Evolutionary conservation across 2,888 invertebrate species (phyloP).

Genomic region (Globia sparganii): DNA sequence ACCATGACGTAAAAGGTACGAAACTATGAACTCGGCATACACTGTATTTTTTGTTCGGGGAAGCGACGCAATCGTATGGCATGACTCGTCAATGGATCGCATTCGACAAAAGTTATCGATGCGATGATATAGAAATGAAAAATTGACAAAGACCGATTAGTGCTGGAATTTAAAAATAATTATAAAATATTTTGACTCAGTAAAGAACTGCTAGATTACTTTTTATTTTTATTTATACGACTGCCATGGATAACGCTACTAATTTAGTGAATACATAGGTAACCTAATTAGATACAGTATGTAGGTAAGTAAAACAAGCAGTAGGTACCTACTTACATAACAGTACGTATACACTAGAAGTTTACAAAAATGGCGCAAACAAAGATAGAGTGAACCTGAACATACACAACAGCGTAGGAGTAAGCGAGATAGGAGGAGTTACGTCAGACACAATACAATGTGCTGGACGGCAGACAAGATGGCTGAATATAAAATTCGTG

Average conservation of each 20-base stretch:
- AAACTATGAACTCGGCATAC: slow-evolving; percentile 37
- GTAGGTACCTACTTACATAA: neutral
- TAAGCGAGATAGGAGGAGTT: slow-evolving; percentile 42
- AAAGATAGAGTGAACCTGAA: slow-evolving; percentile 20
- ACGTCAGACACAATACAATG: slow-evolving; percentile 34
- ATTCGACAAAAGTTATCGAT: neutral
- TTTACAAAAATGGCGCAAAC: slow-evolving; percentile 15
- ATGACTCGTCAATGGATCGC: slow-evolving; percentile 37
- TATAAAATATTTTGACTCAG: neutral
- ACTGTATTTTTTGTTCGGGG: slow-evolving; percentile 9
- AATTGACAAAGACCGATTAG: slow-evolving; percentile 1
- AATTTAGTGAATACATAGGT: slow-evolving; percentile 1
- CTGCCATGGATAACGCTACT: neutral
- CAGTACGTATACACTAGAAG: slow-evolving; percentile 13
- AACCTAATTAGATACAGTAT: slow-evolving; percentile 18
- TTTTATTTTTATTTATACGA: slow-evolving; percentile 1
- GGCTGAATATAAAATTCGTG: slow-evolving; percentile 34
- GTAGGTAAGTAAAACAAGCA: slow-evolving; percentile 13
- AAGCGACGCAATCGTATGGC: neutral
- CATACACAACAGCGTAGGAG: slow-evolving; percentile 20
- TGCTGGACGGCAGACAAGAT: slow-evolving; percentile 48
- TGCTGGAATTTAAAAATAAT: neutral
- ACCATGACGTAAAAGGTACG: slow-evolving; percentile 1
- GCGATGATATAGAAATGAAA: neutral
- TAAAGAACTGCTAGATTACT: neutral